Percentiles rank a stretch among this genome's conserved stretches.
These are phyloP conservation scores for Microcebus ravelobensis DNA, from an alignment of 2,113 vertebrate genomes.

Conservation along the genomic window DNA sequence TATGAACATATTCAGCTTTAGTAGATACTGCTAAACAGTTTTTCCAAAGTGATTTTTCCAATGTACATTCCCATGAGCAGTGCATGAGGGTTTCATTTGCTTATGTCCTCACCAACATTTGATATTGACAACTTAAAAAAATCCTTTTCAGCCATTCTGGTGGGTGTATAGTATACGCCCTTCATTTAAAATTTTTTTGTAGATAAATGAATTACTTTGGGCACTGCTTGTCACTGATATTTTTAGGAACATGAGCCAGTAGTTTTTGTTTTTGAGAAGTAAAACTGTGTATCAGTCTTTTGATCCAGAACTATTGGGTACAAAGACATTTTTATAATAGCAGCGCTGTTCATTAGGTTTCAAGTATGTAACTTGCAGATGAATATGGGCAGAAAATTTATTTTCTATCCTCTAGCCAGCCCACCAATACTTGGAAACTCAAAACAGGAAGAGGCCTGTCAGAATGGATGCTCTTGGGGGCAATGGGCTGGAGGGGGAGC, in stretches of 20 bases:
- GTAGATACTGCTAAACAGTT: neutral
- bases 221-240: neutral
- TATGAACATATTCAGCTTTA: neutral
- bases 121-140: neutral
- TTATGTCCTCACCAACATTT: neutral
- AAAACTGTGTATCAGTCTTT: neutral
- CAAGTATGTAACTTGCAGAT: neutral
- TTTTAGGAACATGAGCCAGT: neutral
- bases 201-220: slow-evolving; percentile 39
- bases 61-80: neutral
- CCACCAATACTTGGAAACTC: neutral
- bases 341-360: neutral
- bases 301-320: neutral
- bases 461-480: neutral
- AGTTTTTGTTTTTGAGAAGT: slow-evolving; percentile 35
- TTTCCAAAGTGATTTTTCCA: neutral
- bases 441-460: neutral
- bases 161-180: neutral
- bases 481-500: neutral
- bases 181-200: slow-evolving; percentile 45
- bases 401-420: neutral
- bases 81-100: neutral
- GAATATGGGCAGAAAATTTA: neutral
- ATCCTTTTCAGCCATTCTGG: neutral
- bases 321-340: slow-evolving; percentile 3